phyloP scores from a whole-genome alignment of 1,140 invertebrate species.

The Penaeus chinensis region DNA sequence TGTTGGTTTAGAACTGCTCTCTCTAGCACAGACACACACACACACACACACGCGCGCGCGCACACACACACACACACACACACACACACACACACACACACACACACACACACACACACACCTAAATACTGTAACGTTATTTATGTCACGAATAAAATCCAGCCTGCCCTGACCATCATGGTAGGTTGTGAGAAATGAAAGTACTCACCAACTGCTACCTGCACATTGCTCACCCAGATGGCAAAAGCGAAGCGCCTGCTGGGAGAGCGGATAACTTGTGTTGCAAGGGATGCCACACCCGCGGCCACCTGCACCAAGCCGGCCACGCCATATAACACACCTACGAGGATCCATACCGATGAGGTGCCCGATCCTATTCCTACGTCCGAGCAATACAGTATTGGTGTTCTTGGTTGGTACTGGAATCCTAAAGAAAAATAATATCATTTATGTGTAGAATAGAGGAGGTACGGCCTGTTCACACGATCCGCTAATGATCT shows the following conservation, averaged over 20 bases:
- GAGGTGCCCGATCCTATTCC: slow-evolving; percentile 44
- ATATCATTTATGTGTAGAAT: too few relatives aligned
- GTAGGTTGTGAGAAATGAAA: neutral
- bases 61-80: too few relatives aligned
- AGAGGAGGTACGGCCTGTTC: too few relatives aligned
- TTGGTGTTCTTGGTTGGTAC: slow-evolving; percentile 36
- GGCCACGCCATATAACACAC: slow-evolving; percentile 47
- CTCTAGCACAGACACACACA: too few relatives aligned
- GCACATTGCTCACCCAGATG: slow-evolving; percentile 45
- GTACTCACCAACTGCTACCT: slow-evolving; percentile 46
- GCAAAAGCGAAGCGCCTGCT: slow-evolving; percentile 10
- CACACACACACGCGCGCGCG: too few relatives aligned
- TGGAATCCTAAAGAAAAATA: neutral
- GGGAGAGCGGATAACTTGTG: neutral
- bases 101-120: too few relatives aligned
- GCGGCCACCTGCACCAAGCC: slow-evolving; percentile 38
- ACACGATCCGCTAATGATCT: too few relatives aligned
- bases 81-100: too few relatives aligned
- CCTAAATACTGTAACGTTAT: too few relatives aligned
- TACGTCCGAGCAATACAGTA: slow-evolving; percentile 40
- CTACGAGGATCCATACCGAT: slow-evolving; percentile 51
- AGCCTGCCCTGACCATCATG: too few relatives aligned
- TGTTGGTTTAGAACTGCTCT: too few relatives aligned
- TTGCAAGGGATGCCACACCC: slow-evolving; percentile 31
- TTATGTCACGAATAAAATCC: too few relatives aligned